These are phyloP conservation scores for Globia sparganii DNA, from an alignment of 2,888 invertebrate species.

Conservation along the genomic window DNA sequence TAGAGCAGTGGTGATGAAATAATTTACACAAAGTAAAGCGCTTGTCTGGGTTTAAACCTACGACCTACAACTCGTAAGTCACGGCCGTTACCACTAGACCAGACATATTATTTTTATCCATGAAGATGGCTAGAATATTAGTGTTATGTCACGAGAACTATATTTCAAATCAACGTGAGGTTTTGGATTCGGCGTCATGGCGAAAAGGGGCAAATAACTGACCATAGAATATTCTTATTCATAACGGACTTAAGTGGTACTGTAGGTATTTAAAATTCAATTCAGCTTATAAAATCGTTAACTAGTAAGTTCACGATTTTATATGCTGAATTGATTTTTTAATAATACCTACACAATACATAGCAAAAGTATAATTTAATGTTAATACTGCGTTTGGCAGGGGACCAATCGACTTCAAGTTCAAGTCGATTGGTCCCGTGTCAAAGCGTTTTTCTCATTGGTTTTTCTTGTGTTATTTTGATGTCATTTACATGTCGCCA, in stretches of 20 bases:
- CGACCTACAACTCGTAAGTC: too few species aligned
- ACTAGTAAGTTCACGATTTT: neutral
- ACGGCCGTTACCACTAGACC: too few species aligned
- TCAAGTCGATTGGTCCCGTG: too few species aligned
- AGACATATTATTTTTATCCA: too few species aligned
- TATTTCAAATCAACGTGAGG: neutral
- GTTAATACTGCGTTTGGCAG: conserved; percentile 27
- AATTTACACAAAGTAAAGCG: too few species aligned
- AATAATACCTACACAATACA: too few species aligned
- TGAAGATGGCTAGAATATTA: neutral
- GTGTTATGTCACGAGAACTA: neutral
- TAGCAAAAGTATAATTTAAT: neutral
- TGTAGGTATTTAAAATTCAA: conserved; percentile 1
- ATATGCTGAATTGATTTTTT: too few species aligned
- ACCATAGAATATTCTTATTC: neutral
- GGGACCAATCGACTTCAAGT: neutral
- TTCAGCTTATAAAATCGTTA: neutral
- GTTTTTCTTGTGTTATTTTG: neutral
- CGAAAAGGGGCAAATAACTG: neutral
- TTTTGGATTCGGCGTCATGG: neutral
- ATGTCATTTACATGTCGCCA: neutral
- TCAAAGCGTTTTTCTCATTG: conserved; percentile 1
- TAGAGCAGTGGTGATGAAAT: too few species aligned
- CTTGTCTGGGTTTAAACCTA: too few species aligned
- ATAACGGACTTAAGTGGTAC: neutral